A percentile compares a stretch with the other conserved stretches of the same genome.
phyloP scores from a whole-genome alignment of 2,888 invertebrate genomes.

The Epiblema foenella region DNA sequence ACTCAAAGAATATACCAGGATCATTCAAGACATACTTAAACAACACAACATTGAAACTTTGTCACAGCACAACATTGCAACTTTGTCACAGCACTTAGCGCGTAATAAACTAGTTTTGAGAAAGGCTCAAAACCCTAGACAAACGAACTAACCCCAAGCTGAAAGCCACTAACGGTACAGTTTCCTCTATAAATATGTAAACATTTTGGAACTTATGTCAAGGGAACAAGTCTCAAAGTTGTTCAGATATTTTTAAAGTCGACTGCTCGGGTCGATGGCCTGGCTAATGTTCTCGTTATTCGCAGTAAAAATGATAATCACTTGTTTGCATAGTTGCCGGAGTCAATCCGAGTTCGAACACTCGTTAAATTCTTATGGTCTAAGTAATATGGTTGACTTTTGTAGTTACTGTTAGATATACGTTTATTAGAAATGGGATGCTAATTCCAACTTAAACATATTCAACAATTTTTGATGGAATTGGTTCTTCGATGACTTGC shows the following conservation, averaged over 20 bases:
- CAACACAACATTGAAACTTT: no score
- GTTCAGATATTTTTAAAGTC: not conserved
- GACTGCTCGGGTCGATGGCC: constrained; percentile 30
- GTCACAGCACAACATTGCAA: not conserved
- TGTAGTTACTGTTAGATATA: not conserved
- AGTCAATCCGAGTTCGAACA: constrained; percentile 6
- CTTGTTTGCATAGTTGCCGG: constrained; percentile 35
- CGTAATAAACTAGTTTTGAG: constrained; percentile 11
- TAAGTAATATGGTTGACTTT: constrained; percentile 7
- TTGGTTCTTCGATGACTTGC: not conserved
- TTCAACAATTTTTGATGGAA: not conserved
- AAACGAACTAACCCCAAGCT: constrained; percentile 30
- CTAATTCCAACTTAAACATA: not conserved
- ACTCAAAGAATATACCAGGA: not conserved
- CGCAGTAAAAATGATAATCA: constrained; percentile 43
- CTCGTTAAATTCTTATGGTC: not conserved
- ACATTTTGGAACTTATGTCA: constrained; percentile 2
- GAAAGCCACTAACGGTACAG: constrained; percentile 38
- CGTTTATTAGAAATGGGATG: not conserved
- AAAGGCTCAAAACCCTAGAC: constrained; percentile 26
- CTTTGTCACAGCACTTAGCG: constrained; percentile 18
- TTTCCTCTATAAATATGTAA: constrained; percentile 1
- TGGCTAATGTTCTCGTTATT: constrained; percentile 40
- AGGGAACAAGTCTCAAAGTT: not conserved
- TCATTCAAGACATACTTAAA: not conserved